These are phyloP conservation scores for Drosophila prosaltans DNA, from an alignment of 1,140 invertebrate genomes.

Conservation along the genomic window DNA sequence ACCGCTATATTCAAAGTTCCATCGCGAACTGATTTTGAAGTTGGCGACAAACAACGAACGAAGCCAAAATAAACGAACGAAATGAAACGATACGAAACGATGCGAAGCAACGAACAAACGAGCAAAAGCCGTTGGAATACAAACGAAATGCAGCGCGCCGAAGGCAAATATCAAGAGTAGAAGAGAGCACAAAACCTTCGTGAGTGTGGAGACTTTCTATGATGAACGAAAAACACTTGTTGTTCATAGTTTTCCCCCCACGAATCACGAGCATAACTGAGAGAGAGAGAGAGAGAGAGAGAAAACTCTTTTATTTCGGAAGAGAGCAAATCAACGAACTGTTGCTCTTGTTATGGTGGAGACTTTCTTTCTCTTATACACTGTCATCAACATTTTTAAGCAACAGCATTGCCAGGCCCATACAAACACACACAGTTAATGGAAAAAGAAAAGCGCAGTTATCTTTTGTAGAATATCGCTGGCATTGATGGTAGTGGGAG, in stretches of 20 bases:
- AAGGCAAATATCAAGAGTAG: conserved; percentile 28
- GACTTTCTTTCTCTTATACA: conserved; percentile 50
- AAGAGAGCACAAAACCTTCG: conserved; percentile 24
- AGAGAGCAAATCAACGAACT: conserved; percentile 55
- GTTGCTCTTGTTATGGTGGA: conserved; percentile 58
- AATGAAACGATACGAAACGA: no score
- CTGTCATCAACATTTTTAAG: conserved; percentile 16
- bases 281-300: conserved; percentile 20
- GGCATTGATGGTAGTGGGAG: neutral
- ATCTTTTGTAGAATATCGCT: conserved; percentile 71
- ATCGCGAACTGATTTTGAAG: conserved; percentile 76
- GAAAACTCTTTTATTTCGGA: neutral
- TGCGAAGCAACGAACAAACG: conserved; percentile 4
- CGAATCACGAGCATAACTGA: conserved; percentile 34
- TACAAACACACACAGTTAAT: conserved; percentile 10
- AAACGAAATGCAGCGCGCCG: conserved; percentile 29
- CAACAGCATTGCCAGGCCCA: conserved; percentile 54
- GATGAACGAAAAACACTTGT: conserved; percentile 70
- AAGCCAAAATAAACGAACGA: conserved; percentile 16
- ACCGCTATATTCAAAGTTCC: conserved; percentile 81
- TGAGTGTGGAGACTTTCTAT: conserved; percentile 23
- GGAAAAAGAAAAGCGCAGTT: conserved; percentile 66
- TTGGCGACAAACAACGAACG: conserved; percentile 22
- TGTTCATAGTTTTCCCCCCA: conserved; percentile 56
- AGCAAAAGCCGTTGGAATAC: conserved; percentile 34